Percentiles rank a stretch among this genome's conserved stretches.
Evolutionary conservation across 2,888 invertebrate species (phyloP).

Genomic region (Alloscopus bannaensis): DNA sequence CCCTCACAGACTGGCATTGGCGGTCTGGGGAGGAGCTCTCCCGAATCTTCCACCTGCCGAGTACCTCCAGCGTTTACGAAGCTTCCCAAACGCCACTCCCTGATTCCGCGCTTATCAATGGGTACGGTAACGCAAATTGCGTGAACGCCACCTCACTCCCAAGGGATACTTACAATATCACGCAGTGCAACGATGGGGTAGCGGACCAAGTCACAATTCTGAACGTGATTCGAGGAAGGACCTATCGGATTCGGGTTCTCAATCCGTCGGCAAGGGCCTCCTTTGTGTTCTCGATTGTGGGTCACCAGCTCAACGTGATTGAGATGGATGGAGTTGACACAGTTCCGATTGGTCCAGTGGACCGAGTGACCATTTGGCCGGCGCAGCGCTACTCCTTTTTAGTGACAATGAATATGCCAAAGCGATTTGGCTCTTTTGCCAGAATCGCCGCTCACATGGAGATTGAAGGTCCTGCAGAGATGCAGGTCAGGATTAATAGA

Average conservation of each 20-base stretch:
- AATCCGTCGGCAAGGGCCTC: conserved; percentile 23
- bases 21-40: background rate
- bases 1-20: conserved; percentile 33
- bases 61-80: background rate
- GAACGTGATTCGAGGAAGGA: background rate
- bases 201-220: background rate
- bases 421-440: background rate
- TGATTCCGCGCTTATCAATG: conserved; percentile 34
- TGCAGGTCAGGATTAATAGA: background rate
- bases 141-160: background rate
- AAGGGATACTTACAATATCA: too few species aligned
- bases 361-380: conserved; percentile 14
- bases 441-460: background rate
- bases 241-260: conserved; percentile 37
- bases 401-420: conserved; percentile 30
- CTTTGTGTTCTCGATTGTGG: conserved; percentile 37
- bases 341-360: background rate
- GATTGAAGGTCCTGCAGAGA: too few species aligned
- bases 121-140: conserved; percentile 12
- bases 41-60: background rate
- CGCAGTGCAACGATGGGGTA: background rate
- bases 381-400: conserved; percentile 38
- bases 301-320: conserved; percentile 15
- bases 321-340: conserved; percentile 49
- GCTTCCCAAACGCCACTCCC: conserved; percentile 12